Conservation (phyloP, 1,140 invertebrate genomes). For the Eriosoma lanigerum region DNA sequence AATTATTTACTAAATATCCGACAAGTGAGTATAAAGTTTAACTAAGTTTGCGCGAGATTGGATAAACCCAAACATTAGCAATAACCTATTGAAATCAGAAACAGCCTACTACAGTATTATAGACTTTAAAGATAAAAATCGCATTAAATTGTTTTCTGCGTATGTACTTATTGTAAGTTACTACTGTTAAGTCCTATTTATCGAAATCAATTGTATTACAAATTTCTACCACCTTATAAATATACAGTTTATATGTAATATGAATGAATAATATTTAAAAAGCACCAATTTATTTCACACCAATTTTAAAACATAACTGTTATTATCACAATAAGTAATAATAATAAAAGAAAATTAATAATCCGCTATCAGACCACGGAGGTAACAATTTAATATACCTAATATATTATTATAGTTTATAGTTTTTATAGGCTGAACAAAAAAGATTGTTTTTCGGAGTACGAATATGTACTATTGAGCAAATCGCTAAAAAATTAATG, state of each 20-base stretch:
- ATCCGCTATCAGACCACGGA: background rate
- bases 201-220: no score
- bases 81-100: background rate
- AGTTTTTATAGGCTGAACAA: no score
- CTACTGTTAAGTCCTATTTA: no score
- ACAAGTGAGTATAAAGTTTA: background rate
- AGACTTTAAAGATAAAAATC: no score
- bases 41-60: background rate
- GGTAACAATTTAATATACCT: background rate
- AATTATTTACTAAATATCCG: background rate
- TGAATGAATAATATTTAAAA: slow-evolving; percentile 17
- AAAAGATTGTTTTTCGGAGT: background rate
- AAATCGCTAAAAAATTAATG: no score
- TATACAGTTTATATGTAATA: background rate
- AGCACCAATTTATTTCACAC: slow-evolving; percentile 31
- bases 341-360: background rate
- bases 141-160: no score
- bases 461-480: background rate
- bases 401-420: no score
- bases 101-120: background rate
- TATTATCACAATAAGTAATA: slow-evolving; percentile 2
- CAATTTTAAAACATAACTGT: slow-evolving; percentile 11
- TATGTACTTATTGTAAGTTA: no score
- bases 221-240: background rate
- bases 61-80: background rate